These are phyloP conservation scores for Chrysoperla carnea DNA, from an alignment of 1,140 invertebrate species.

Conservation along the genomic window DNA sequence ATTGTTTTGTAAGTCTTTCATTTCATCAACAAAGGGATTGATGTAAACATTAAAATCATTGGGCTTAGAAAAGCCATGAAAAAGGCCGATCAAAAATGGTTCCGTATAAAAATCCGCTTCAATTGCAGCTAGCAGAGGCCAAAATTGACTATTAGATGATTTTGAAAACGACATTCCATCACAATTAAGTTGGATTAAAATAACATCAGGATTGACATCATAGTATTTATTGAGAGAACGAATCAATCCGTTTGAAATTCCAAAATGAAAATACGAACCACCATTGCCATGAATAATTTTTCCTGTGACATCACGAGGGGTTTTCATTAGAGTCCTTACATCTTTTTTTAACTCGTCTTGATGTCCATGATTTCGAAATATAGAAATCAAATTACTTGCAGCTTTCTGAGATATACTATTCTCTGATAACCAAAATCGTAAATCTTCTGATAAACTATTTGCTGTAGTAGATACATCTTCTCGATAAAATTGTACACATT, in stretches of 20 bases:
- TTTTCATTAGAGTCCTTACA: no score
- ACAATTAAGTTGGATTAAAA: not conserved
- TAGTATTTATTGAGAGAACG: not conserved
- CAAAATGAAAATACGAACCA: not conserved
- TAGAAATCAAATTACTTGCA: no score
- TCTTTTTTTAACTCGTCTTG: no score
- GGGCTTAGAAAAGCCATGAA: slow-evolving; percentile 1
- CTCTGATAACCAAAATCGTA: no score
- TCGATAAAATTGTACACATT: no score
- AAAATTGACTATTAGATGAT: slow-evolving; percentile 1
- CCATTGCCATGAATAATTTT: not conserved
- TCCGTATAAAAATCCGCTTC: not conserved
- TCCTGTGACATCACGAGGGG: no score
- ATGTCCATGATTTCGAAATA: no score
- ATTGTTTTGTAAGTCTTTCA: not conserved
- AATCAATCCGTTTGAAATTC: not conserved
- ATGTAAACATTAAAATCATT: slow-evolving; percentile 1
- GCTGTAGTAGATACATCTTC: no score
- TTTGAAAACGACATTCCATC: not conserved
- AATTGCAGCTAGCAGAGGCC: not conserved
- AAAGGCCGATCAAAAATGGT: slow-evolving; percentile 1
- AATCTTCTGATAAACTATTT: no score
- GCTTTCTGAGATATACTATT: no score
- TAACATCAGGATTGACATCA: not conserved
- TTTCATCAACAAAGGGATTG: slow-evolving; percentile 2